Conservation (phyloP, 2,797 vertebrate genomes). For the Ciconia nigra region DNA sequence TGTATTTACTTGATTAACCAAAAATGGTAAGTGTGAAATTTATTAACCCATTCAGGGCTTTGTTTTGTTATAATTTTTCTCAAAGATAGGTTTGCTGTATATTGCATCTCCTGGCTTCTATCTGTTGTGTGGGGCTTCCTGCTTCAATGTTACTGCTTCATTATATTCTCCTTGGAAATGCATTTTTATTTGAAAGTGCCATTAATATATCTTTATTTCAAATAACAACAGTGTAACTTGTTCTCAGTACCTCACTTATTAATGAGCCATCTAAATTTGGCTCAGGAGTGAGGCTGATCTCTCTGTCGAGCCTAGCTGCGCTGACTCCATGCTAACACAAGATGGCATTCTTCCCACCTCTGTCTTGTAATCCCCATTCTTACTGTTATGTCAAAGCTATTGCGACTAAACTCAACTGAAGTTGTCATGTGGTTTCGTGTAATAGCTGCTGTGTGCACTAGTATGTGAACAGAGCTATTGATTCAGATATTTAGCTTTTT, state of each 20-base stretch:
- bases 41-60: not conserved
- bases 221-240: not conserved
- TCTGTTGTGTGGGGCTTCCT: not conserved
- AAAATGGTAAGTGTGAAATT: constrained; percentile 72
- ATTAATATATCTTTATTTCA: not conserved
- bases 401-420: not conserved
- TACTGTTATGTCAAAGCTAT: accelerated
- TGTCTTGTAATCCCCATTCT: not conserved
- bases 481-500: not conserved
- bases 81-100: not conserved
- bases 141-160: not conserved
- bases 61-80: not conserved
- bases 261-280: not conserved
- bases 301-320: not conserved
- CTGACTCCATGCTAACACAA: not conserved
- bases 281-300: not conserved
- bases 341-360: not conserved
- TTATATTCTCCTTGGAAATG: not conserved
- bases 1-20: constrained; percentile 81
- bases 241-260: not conserved
- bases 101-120: not conserved
- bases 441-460: not conserved
- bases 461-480: not conserved
- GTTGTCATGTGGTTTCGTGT: accelerated
- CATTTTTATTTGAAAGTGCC: not conserved